Base-by-base conservation (phyloP, 2,888 invertebrate genomes). In the Cistogaster globosa region DNA sequence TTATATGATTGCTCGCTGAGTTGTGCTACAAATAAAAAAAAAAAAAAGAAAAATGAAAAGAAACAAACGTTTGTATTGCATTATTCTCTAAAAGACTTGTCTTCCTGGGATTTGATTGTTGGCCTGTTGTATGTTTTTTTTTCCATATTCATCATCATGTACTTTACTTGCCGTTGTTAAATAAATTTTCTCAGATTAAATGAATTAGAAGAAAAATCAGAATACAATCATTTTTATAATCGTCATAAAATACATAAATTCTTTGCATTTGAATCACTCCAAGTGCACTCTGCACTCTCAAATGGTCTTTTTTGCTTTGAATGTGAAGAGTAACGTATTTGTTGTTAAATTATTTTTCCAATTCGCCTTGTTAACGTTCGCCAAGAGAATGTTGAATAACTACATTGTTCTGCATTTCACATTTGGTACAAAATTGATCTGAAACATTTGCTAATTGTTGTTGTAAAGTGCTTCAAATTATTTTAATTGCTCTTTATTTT, bases 151-250 rank as follows among this genome's bases (percentile, higher is more conserved):
- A 32, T 81, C n/a, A n/a, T n/a, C n/a, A n/a, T 60, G n/a, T 45
- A 8, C 75, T 60, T 62, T 22, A 55, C 74, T 80, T 75, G 67
- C 36, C 55, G 12, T 48, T 81, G 68, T 82, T 82, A 65, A 57
- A 65, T 69, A 65, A 76, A 82, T 65, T 80, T 82, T 82, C 76
- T 82, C 76, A 76, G 68, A 81, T 62, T 26, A 55, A 55, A 62
- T 71, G 32, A 71, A 42, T 38, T 38, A 20, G 42, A 71, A 79
- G 53, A 55, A n/a, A 67, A 72, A 57, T 58, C 14, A 51, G 63
- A 74, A 63, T 60, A 45, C 58, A 78, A 60, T 68, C 67, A 60
- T 42, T 2, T 12, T 60, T 22, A 22, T 78, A 60, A 26, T 62
- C 16, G 58, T 48, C 57, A 12, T 36, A 18, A 32, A 32, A 22